These are phyloP conservation scores for Amblyornis subalaris DNA, from an alignment of 2,113 vertebrate species.

Conservation along the genomic window DNA sequence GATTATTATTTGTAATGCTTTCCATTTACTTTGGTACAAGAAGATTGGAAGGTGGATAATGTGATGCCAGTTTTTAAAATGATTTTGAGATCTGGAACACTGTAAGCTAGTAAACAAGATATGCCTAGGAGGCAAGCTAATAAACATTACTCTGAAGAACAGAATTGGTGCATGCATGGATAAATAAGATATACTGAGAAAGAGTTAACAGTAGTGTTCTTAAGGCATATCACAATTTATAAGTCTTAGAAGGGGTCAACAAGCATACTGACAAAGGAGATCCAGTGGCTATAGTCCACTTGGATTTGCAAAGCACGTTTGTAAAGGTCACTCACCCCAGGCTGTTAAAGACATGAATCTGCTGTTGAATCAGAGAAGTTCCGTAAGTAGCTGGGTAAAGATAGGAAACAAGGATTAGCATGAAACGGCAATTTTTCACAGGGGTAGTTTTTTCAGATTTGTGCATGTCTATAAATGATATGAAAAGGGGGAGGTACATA, in stretches of 20 bases:
- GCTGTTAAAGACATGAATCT: background rate
- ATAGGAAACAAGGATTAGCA: background rate
- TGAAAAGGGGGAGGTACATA: background rate
- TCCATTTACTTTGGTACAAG: background rate
- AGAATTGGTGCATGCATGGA: background rate
- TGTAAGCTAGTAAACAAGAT: background rate
- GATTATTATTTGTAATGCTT: background rate
- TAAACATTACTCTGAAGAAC: background rate
- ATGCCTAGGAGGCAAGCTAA: background rate
- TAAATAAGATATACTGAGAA: background rate
- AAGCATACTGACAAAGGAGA: background rate
- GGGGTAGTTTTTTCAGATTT: background rate
- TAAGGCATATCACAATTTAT: background rate
- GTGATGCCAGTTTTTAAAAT: background rate
- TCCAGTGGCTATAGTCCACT: background rate
- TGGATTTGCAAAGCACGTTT: background rate
- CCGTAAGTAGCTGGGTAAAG: background rate
- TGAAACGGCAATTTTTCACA: background rate
- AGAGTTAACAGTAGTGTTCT: background rate
- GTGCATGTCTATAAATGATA: background rate
- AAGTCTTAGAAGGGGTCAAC: background rate
- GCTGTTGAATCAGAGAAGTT: background rate
- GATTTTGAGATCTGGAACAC: background rate
- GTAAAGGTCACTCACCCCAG: background rate
- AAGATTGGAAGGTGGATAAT: background rate